phyloP scores from a whole-genome alignment of 2,113 vertebrate genomes.

The Heterotilapia buettikoferi region DNA sequence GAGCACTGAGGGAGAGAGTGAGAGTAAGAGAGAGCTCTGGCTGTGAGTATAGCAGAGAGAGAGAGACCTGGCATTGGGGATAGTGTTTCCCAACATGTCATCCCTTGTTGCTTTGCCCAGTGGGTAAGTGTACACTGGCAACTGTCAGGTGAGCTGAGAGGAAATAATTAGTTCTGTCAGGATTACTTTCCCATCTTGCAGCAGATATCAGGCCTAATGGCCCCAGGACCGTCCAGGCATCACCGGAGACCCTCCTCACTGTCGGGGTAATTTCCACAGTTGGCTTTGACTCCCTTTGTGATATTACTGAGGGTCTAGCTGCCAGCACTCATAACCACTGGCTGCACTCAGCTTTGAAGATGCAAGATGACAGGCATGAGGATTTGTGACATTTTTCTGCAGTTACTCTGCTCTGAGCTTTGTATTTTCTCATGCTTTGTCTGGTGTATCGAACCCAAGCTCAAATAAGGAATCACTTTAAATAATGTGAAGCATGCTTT shows the following conservation, averaged over 20 bases:
- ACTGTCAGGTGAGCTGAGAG: background rate
- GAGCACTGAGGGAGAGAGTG: background rate
- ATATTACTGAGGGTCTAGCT: constrained; percentile 15
- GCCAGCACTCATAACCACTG: constrained; percentile 30
- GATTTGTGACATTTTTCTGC: constrained; percentile 21
- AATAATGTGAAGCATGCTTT: background rate
- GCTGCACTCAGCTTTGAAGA: constrained; percentile 28
- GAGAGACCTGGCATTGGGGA: background rate
- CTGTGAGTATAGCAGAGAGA: background rate
- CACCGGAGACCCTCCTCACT: constrained; percentile 11
- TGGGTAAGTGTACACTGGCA: background rate
- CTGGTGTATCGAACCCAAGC: background rate
- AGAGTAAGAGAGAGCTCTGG: background rate
- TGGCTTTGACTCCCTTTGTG: constrained; percentile 55
- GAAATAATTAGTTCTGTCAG: background rate
- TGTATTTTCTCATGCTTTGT: constrained; percentile 3
- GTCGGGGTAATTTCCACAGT: constrained; percentile 50
- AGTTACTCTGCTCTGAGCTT: background rate
- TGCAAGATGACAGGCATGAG: constrained; percentile 42
- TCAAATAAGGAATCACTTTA: background rate
- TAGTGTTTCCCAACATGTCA: constrained; percentile 28
- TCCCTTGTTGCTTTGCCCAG: background rate
- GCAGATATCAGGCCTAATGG: background rate
- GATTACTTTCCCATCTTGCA: background rate
- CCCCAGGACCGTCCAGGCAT: background rate